Evolutionary conservation across 2,113 vertebrate species (phyloP), one percentile per base, ranked within the genome.

Genomic region (Xiphias gladius): DNA sequence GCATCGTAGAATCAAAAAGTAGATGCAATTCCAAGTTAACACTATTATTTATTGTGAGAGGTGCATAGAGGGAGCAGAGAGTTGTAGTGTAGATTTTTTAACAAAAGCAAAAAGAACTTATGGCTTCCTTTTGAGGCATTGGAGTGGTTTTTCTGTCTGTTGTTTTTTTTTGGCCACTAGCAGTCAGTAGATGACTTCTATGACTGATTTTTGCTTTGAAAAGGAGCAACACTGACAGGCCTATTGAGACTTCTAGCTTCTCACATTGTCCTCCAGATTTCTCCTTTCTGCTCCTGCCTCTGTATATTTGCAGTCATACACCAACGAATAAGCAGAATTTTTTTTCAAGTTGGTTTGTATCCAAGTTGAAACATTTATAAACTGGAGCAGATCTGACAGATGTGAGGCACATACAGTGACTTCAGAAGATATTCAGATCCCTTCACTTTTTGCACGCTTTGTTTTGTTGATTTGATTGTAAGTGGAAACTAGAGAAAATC

Each of bases 121-220:
- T 76, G 26, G 55, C 55, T 68, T 41, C 32, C 35, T 79, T 70
- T 61, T 41, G 74, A 74, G 1, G 22, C 9, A 4, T 35, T 22
- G 37, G 37, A 39, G 41, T 43, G 41, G 1, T 43, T 43, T 74
- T 76, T 79, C 39, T 32, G 37, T 35, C 43, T 30, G 8, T 71
- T n/a, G n/a, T n/a, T n/a, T 17, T 62, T 16, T 64, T 69, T 22
- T 74, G 79, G 24, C 71, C 75, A 67, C 24, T 62, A 75, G 58
- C 78, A 85, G 80, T 46, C 58, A 72, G 9, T 79, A 54, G 67
- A 66, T 24, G 0, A 52, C 39, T 82, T 65, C 59, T 30, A 41
- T 24, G 26, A 4, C 41, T 37, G 65, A 59, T 79, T 80, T 76
- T 73, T 85, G 69, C 82, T 50, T 52, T 84, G 82, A 75, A 73